phyloP scores from a whole-genome alignment of 2,888 invertebrate species.

The Lycaena phlaeas region DNA sequence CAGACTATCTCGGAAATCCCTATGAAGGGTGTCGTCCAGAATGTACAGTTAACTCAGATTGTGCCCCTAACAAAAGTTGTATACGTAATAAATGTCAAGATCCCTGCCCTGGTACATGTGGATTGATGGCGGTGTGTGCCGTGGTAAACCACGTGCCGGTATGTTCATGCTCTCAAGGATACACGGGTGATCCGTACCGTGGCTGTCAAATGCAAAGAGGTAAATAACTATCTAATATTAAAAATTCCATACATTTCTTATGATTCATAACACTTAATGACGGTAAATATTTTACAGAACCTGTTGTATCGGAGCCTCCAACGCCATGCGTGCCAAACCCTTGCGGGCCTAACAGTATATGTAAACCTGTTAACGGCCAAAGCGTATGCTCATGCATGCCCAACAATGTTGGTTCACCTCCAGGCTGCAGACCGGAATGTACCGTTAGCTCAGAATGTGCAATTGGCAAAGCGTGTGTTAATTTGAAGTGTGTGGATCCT shows the following conservation, averaged over 20 bases:
- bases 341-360: conserved; percentile 83
- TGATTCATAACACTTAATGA: too few relatives aligned
- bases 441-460: conserved; percentile 84
- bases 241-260: too few relatives aligned
- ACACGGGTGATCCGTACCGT: conserved; percentile 82
- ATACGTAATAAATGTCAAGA: conserved; percentile 82
- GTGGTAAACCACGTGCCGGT: conserved; percentile 80
- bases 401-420: conserved; percentile 81
- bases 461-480: conserved; percentile 80
- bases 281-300: conserved; percentile 43
- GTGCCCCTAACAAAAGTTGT: conserved; percentile 79
- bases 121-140: conserved; percentile 79
- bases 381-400: conserved; percentile 84
- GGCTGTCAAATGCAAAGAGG: conserved; percentile 65
- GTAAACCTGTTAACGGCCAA: conserved; percentile 78
- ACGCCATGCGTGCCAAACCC: conserved; percentile 81
- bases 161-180: conserved; percentile 78
- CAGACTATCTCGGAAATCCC: conserved; percentile 83
- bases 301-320: conserved; percentile 36
- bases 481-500: conserved; percentile 84
- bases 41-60: conserved; percentile 81
- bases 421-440: conserved; percentile 85
- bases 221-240: too few relatives aligned
- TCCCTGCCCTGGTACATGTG: conserved; percentile 86
- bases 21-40: conserved; percentile 85